Evolutionary conservation across 2,797 vertebrate species (phyloP), one percentile per base, ranked within the genome.

Genomic region (Gephyroberyx darwinii): DNA sequence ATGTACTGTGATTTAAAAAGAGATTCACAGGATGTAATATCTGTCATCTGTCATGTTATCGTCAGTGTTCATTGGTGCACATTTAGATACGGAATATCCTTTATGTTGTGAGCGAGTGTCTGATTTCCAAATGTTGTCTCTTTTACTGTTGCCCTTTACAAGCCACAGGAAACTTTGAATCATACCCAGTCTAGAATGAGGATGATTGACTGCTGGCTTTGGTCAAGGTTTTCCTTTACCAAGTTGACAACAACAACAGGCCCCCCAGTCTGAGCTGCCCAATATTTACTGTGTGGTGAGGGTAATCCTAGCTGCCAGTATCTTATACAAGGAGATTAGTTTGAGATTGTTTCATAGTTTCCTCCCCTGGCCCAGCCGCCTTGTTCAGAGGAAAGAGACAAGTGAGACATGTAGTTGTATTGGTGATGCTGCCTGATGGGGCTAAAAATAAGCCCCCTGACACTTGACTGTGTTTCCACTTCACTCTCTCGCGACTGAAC

Each of bases 381-480:
- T 64, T 55, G 77, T 79, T 80, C 75, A 84, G 77, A 83, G 81
- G 81, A 82, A 83, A 85, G 84, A 81, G 85, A 86, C 84, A 74
- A 82, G 87, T 74, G 73, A 85, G 83, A 88, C 85, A 68, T 62
- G 83, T 76, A 81, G 92, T 90, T 91, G 89, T 91, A 87, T 86
- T 79, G 89, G 90, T 89, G 92, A 90, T 89, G 90, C 85, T 86
- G 88, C 89, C 86, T 86, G 89, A 80, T 82, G 10, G 47, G 12
- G 89, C 92, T 94, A 94, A 93, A 95, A 94, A 94, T 94, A 94
- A 88, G 74, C 66, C 73, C 62, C 75, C 81, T 82, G 88, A 92
- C 92, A 92, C 92, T 93, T 89, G 82, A 93, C 92, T 93, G 92
- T 93, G 92, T 94, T 95, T 94, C 94, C 93, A 94, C 92, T 91